Evolutionary conservation across 2,888 invertebrate species (phyloP), one percentile per base, ranked within the genome.

Genomic region (Rhyacophila evoluta): DNA sequence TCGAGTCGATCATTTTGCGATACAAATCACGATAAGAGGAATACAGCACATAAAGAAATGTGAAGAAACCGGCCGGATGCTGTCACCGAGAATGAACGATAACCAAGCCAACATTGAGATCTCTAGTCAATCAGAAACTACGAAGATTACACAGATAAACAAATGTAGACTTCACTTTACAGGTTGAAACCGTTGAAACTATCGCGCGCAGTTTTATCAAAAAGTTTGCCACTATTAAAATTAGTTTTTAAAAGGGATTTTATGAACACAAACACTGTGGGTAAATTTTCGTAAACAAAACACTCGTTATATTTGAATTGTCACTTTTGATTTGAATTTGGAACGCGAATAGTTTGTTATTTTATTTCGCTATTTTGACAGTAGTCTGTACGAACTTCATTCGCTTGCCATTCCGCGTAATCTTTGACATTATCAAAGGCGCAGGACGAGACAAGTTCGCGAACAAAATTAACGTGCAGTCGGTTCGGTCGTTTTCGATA

Each of bases 361-460:
- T 33, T 33, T 33, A 19, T 25, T 55, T 19, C 25, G 55, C 19
- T 25, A 55, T 19, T 55, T 55, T 19, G 6, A 55, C 25, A 33
- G 29, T 33, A 33, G 25, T 55, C 55, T 55, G 55, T 55, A 55
- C 55, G 55, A 55, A 55, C 55, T 55, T 55, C 55, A 25, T 55
- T 55, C 55, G 55, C 33, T 67, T 74, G 72, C 69, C 69, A 69
- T 75, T 73, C 79, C 79, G 75, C 73, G 76, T 74, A 73, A 79
- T 77, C 79, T 79, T 79, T 79, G 79, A 76, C 79, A 76, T 79
- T 77, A 71, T 73, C 76, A 69, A 70, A 75, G 69, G 72, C 69
- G 75, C 37, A 55, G 68, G 41, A 72, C 68, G n/a, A 67, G 74
- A 55, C 55, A 55, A 15, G 19, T 28, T 8, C 72, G 37, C 36